Base-by-base conservation (phyloP, 2,113 vertebrate genomes). In the Taxidea taxus region DNA sequence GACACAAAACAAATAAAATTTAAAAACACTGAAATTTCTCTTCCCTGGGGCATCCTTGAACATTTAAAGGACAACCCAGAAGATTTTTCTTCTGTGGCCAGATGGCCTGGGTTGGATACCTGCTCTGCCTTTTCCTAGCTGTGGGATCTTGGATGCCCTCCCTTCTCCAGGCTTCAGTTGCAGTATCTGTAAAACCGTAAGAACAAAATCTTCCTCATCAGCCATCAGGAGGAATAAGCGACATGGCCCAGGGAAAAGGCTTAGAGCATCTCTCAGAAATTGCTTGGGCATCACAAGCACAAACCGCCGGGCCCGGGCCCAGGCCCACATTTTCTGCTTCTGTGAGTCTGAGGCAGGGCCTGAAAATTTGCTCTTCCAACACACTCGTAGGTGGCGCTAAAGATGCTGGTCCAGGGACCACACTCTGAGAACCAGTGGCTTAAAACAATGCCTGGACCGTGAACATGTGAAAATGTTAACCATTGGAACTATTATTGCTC, bases 401-500 rank as follows among this genome's bases (percentile, higher is more conserved):
- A 70, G 58, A n/a, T 31, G 37, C 39, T 11, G 51, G n/a, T 34
- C 34, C 0, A 0, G 27, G 39, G 18, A 66, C 34, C 88, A 23
- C 75, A 66, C 51, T 58, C 66, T 20, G 94, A 68, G 51, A 95
- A 70, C 13, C 44, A 20, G 12, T 15, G 1, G 18, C 49, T 75
- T 39, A 60, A 70, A 80, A 51, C 70, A 51, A 51, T 4, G 70
- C 2, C 66, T 58, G n/a, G 62, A 27, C 23, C 4, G 3, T 8
- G 29, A 15, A 29, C 37, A 5, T 49, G 54, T 44, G 66, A 74
- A 68, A 47, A 75, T 10, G 7, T 83, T 8, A 7, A 47, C 12
- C 1, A 1, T 21, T 7, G 11, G 3, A 15, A 29, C 23, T 0
- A 7, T 34, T 16, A 13, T 23, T 54, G 3, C 6, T 70, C 68